A percentile compares a stretch with the other conserved stretches of the same genome.
phyloP scores from a whole-genome alignment of 2,797 vertebrate genomes.

The Clarias fuscus region DNA sequence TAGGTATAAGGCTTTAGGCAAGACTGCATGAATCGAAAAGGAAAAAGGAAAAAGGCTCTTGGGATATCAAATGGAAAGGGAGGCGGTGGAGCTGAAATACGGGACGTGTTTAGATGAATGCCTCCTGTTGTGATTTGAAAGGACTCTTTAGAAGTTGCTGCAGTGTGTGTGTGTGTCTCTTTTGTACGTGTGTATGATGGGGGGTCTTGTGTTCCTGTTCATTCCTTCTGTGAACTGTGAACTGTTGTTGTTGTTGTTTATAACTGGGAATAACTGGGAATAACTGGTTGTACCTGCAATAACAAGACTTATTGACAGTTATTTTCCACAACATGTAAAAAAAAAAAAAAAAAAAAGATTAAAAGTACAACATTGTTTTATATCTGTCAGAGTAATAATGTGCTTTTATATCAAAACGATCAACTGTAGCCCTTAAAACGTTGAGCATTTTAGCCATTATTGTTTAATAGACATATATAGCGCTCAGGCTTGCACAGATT shows the following conservation, averaged over 20 bases:
- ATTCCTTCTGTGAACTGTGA: too few relatives aligned
- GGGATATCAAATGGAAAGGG: constrained; percentile 62
- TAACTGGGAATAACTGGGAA: neutral
- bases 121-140: constrained; percentile 51
- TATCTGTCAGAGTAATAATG: neutral
- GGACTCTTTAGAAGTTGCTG: neutral
- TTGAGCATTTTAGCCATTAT: too few relatives aligned
- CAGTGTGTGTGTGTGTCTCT: neutral
- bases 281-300: neutral
- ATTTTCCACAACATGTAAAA: neutral
- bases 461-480: too few relatives aligned
- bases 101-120: constrained; percentile 44
- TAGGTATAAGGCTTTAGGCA: neutral
- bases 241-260: neutral
- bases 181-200: too few relatives aligned
- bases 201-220: too few relatives aligned
- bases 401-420: neutral
- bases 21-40: constrained; percentile 47
- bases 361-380: neutral
- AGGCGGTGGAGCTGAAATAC: constrained; percentile 42
- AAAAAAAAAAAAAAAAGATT: neutral
- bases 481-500: too few relatives aligned
- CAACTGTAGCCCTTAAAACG: too few relatives aligned
- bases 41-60: constrained; percentile 46
- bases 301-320: neutral